phyloP scores from a whole-genome alignment of 2,113 vertebrate species.

The Neodon shergylaensis region DNA sequence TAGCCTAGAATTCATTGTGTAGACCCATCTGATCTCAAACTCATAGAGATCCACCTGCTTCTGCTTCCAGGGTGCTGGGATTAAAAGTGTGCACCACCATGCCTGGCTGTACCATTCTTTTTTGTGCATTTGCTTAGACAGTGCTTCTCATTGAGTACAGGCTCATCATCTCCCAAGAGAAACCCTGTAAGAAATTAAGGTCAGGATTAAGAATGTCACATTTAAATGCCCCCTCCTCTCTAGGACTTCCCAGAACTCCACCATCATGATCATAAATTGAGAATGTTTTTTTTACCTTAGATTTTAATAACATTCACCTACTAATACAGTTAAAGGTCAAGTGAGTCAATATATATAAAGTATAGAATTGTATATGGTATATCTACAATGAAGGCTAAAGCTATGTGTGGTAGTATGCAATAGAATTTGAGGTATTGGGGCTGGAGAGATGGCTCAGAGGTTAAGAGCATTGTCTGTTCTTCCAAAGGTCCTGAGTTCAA shows the following conservation, averaged over 20 bases:
- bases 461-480: too few relatives aligned
- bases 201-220: neutral
- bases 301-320: slow-evolving; percentile 33
- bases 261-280: neutral
- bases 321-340: neutral
- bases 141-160: neutral
- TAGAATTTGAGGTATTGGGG: neutral
- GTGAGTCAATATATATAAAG: neutral
- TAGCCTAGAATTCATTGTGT: neutral
- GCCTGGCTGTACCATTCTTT: neutral
- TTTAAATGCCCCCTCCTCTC: neutral
- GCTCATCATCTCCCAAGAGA: neutral
- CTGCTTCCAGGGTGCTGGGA: neutral
- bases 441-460: too few relatives aligned
- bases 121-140: neutral
- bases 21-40: neutral
- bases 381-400: neutral
- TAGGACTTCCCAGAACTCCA: neutral
- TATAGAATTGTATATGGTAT: neutral
- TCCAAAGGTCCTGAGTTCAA: too few relatives aligned
- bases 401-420: neutral
- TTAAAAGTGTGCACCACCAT: neutral
- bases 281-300: slow-evolving; percentile 24
- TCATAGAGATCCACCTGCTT: neutral
- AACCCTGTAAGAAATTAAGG: neutral